Base-by-base conservation (phyloP, 2,888 invertebrate species). In the Idaea biselata region DNA sequence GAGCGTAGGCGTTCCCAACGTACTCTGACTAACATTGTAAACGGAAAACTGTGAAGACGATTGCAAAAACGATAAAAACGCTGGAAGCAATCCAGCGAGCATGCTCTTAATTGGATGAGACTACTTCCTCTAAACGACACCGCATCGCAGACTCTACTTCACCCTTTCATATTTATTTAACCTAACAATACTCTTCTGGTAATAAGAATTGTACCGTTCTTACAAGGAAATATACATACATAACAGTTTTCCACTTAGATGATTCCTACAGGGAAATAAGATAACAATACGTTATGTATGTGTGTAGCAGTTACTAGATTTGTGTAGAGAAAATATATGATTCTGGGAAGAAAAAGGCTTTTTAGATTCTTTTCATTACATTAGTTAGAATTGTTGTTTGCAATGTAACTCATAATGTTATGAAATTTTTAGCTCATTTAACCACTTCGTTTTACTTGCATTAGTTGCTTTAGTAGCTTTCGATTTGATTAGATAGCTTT, bases 31-130 rank as follows among this genome's bases (percentile, higher is more conserved):
- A 14, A 77, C 72, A 75, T 76, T 79, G 78, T 78, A 83, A 84
- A 84, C 84, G 81, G 78, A 80, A 82, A 81, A 82, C 77, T 75
- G 80, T 75, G 77, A 79, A 84, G 86, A 88, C 87, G 88, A 89
- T 91, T 89, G 86, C 83, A 87, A 88, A 88, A 87, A 87, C 84
- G 84, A 83, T 83, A 86, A 84, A 86, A 87, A 84, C 80, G 81
- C 82, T 87, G 85, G 84, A 86, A 88, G 85, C 89, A 88, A 88
- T 91, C 87, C 89, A 89, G 83, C 79, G 84, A 79, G 83, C 82
- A 80, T 82, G 84, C 82, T 89, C 87, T 89, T 91, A 91, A 91
- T 91, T 91, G 91, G 89, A 91, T 89, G 89, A 87, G 87, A 88
- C 87, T 84, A 88, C 88, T 91, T 89, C 86, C 79, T 87, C 84